These are phyloP conservation scores for Phymorhynchus buccinoides DNA, from an alignment of 1,140 invertebrate genomes.

Conservation along the genomic window DNA sequence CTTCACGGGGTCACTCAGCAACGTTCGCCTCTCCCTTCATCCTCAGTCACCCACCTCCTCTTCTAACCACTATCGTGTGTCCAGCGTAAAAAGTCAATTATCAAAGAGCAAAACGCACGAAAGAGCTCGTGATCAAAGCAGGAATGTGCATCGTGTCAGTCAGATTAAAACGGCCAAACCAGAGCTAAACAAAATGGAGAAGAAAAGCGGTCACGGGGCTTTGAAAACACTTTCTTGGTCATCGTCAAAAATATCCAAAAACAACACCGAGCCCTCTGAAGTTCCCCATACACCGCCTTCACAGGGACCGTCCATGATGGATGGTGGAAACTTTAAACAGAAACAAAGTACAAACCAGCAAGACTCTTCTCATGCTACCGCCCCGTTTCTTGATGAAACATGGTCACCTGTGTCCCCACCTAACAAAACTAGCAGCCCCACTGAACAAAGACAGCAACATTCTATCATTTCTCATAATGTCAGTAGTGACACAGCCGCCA, in stretches of 20 bases:
- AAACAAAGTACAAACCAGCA: neutral
- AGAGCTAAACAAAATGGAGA: neutral
- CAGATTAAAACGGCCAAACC: neutral
- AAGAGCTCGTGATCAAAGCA: neutral
- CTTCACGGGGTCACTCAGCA: slow-evolving; percentile 4
- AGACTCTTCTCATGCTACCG: neutral
- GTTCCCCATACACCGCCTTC: neutral
- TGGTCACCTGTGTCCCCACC: neutral
- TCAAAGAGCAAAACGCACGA: neutral
- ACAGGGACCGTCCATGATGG: slow-evolving; percentile 10
- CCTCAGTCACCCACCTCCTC: slow-evolving; percentile 9
- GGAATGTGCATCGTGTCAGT: neutral
- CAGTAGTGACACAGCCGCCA: neutral
- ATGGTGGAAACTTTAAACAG: slow-evolving; percentile 18
- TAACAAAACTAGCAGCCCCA: neutral
- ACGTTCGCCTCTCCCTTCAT: neutral
- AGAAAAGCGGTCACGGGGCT: neutral
- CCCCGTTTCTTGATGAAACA: neutral
- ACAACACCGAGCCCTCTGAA: neutral
- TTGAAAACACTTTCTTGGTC: neutral
- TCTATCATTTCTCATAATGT: neutral
- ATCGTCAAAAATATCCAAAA: neutral
- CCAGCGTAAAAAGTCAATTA: neutral
- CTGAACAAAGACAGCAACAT: neutral
- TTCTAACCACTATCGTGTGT: slow-evolving; percentile 27